Conservation (phyloP, 2,113 vertebrate genomes). For the Corythaixoides concolor region DNA sequence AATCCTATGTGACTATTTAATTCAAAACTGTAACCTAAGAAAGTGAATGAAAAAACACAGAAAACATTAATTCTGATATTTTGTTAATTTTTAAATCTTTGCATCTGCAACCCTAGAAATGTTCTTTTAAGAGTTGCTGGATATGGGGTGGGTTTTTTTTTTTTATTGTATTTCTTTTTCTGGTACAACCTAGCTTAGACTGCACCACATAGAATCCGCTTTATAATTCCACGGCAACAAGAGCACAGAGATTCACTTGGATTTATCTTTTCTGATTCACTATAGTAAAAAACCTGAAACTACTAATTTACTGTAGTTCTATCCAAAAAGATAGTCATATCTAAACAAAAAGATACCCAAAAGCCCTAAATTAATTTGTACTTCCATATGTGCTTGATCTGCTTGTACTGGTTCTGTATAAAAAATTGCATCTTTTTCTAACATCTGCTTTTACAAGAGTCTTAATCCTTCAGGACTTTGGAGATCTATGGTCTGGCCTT, state of each 20-base stretch:
- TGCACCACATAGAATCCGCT: not conserved
- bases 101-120: not conserved
- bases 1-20: slow-evolving; percentile 38
- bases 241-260: not conserved
- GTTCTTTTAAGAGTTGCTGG: not conserved
- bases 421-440: not conserved
- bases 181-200: not conserved
- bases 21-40: slow-evolving; percentile 19
- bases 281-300: not conserved
- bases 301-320: not conserved
- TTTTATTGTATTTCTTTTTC: not conserved
- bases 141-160: no score
- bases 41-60: slow-evolving; percentile 37
- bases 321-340: not conserved
- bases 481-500: not conserved
- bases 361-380: not conserved
- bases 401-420: not conserved
- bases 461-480: not conserved
- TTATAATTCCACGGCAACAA: not conserved
- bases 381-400: not conserved
- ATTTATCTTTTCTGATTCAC: not conserved
- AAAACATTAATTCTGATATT: not conserved
- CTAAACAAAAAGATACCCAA: not conserved
- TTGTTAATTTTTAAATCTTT: not conserved
- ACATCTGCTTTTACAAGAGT: not conserved